Base-by-base conservation (phyloP, 2,113 vertebrate genomes). In the Tinamus guttatus region DNA sequence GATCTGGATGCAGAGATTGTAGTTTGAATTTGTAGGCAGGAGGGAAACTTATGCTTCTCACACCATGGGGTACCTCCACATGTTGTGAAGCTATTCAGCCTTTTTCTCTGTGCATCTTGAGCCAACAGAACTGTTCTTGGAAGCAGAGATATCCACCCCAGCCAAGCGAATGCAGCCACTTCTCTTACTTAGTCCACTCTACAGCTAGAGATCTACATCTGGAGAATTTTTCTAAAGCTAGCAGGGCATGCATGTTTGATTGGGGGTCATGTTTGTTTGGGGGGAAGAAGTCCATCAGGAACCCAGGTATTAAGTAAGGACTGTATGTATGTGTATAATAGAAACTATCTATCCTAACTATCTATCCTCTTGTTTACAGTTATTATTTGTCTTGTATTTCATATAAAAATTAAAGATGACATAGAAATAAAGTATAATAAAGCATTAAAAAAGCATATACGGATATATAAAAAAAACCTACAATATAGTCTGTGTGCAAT, bases 241-340 rank as follows among this genome's bases (percentile, higher is more conserved):
- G 20, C 20, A 32, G 60, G 22, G 4, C n/a, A 69, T 4, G 38
- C 5, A 25, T 58, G 65, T 80, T 65, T 52, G 15, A 8, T 3
- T 1, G 1, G 49, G 17, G 54, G n/a, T n/a, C 5, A 25, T 58
- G 65, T 80, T 65, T 52, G 15, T 6, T 3, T 1, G 1, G 49
- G 17, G 54, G n/a, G 63, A 7, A 81, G 16, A 22, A 5, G 18
- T 60, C 34, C 15, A 56, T 43, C 24, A 4, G 54, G 54, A 58
- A 58, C 30, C 54, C 54, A 58, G 54, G 28, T 58, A 11, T 30
- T 58, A 32, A 32, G 16, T 32, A 30, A 16, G 54, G 30, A 58
- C 54, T 58, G 54, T 32, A 32, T 27, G 34, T 22, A 20, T 7
- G 4, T 49, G 8, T n/a, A n/a, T 27, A 17, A 71, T 30, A 25